These are phyloP conservation scores for Eunapius fragilis DNA, from an alignment of 37 sponge, comb jelly and placozoan species.

Conservation along the genomic window DNA sequence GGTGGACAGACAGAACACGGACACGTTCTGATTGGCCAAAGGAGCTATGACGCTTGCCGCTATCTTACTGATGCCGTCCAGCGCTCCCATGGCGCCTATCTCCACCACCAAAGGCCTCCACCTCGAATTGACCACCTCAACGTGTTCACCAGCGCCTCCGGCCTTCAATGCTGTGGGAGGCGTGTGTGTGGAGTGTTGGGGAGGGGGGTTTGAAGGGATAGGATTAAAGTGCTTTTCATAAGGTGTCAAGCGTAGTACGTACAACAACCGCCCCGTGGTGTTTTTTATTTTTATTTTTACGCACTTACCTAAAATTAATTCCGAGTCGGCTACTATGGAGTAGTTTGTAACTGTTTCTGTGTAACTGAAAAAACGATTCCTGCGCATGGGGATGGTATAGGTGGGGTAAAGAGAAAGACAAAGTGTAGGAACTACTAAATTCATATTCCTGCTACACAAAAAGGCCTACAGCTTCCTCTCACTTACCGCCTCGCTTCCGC, in stretches of 20 bases:
- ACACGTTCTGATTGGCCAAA: constrained; percentile 56
- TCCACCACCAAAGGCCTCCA: constrained; percentile 71
- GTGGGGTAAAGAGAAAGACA: no score
- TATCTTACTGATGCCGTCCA: constrained; percentile 60
- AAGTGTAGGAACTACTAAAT: no score
- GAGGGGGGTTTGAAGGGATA: no score
- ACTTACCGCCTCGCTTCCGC: constrained; percentile 47
- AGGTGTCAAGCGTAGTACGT: no score
- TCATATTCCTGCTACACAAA: not conserved
- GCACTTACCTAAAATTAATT: constrained; percentile 52
- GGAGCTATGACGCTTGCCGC: constrained; percentile 61
- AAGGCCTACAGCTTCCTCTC: no score
- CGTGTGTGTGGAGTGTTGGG: no score
- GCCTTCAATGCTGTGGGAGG: not conserved
- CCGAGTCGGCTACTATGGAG: constrained; percentile 50
- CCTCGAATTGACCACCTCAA: constrained; percentile 11
- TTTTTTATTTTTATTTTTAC: no score
- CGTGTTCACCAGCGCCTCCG: not conserved
- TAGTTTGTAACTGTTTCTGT: constrained; percentile 55
- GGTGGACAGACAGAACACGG: constrained; percentile 69
- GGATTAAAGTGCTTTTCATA: not conserved
- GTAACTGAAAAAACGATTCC: constrained; percentile 72
- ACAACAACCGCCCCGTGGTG: not conserved
- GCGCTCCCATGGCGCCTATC: constrained; percentile 56
- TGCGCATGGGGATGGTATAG: not conserved